phyloP scores from a whole-genome alignment of 2,888 invertebrate genomes.

The Antitype chi region DNA sequence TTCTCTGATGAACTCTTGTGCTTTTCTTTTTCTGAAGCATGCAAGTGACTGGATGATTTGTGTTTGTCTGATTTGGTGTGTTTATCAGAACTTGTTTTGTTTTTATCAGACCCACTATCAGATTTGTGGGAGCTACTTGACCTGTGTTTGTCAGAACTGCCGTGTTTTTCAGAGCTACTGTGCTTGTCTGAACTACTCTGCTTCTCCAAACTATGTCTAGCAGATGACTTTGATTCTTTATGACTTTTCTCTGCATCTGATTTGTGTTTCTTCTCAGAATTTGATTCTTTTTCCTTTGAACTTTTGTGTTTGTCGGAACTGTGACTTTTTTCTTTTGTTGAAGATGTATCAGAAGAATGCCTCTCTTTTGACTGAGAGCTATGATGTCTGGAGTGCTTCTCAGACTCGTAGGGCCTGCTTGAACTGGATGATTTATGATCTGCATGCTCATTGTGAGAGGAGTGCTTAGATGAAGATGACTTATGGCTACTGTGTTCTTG shows the following conservation, averaged over 20 bases:
- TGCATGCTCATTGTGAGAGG: conserved; percentile 70
- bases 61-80: conserved; percentile 69
- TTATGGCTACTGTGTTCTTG: conserved; percentile 76
- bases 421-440: conserved; percentile 74
- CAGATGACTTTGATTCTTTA: conserved; percentile 71
- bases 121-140: conserved; percentile 71
- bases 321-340: conserved; percentile 76
- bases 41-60: conserved; percentile 71
- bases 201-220: conserved; percentile 66
- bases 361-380: conserved; percentile 74
- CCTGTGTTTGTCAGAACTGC: conserved; percentile 72
- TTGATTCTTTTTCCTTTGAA: conserved; percentile 75
- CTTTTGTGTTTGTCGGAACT: conserved; percentile 77
- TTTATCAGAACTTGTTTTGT: conserved; percentile 69
- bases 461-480: conserved; percentile 73
- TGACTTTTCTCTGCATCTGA: conserved; percentile 74
- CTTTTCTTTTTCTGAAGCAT: conserved; percentile 67
- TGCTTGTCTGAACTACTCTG: conserved; percentile 72
- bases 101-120: conserved; percentile 75
- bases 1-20: conserved; percentile 78
- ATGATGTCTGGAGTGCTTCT: conserved; percentile 72
- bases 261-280: conserved; percentile 76
- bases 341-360: conserved; percentile 73
- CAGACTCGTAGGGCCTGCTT: conserved; percentile 69
- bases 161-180: conserved; percentile 68